A percentile compares a stretch with the other conserved stretches of the same genome.
Evolutionary conservation across 2,797 vertebrate species (phyloP).

Genomic region (Notoglanidium macrostoma): DNA sequence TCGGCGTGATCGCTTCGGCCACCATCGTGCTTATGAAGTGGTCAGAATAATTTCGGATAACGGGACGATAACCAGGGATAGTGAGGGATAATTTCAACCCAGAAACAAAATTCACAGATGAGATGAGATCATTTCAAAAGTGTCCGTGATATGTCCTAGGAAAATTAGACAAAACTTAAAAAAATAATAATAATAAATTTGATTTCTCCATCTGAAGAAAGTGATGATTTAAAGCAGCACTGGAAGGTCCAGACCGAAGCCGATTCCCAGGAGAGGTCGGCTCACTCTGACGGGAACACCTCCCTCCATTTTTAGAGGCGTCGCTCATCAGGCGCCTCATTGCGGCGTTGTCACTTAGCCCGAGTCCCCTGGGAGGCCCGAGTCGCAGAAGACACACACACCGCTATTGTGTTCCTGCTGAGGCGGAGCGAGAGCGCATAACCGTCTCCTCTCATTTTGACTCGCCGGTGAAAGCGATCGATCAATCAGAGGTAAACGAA

Average conservation of each 20-base stretch:
- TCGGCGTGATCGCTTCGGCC: not conserved
- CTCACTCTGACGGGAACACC: conserved; percentile 42
- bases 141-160: not conserved
- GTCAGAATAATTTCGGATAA: not conserved
- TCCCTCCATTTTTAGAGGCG: conserved; percentile 42
- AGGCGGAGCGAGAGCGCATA: conserved; percentile 17
- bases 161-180: not conserved
- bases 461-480: conserved; percentile 45
- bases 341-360: conserved; percentile 49
- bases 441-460: conserved; percentile 31
- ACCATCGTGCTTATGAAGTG: not conserved
- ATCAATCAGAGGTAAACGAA: conserved; percentile 47
- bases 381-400: conserved; percentile 34
- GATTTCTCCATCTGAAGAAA: not conserved
- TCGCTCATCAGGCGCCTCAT: conserved; percentile 48
- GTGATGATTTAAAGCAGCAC: conserved; percentile 25
- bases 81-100: not conserved
- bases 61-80: not conserved
- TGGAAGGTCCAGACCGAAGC: conserved; percentile 32
- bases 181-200: too few relatives aligned
- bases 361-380: conserved; percentile 40
- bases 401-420: conserved; percentile 42
- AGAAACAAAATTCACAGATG: not conserved
- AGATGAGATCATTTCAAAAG: conserved; percentile 10
- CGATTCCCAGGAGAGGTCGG: conserved; percentile 47